Percentiles rank a stretch among this genome's conserved stretches.
Evolutionary conservation across 1,140 invertebrate genomes (phyloP).

Genomic region (Gonatopus flavifemur): DNA sequence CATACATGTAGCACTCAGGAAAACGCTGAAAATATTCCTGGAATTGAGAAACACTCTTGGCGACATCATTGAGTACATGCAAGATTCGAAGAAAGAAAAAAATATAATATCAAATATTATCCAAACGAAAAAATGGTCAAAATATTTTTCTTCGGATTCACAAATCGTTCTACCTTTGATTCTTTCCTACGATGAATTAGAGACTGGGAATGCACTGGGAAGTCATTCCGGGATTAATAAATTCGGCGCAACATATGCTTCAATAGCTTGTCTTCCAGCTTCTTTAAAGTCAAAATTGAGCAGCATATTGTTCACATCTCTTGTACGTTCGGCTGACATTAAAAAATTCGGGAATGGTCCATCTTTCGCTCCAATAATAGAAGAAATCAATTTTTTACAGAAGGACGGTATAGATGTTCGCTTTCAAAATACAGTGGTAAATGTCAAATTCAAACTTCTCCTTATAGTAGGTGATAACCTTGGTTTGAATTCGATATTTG

Average conservation of each 20-base stretch:
- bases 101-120: background rate
- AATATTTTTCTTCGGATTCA: background rate
- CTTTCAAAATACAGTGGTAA: background rate
- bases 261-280: background rate
- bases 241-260: background rate
- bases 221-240: background rate
- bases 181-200: background rate
- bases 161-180: background rate
- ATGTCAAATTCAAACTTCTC: background rate
- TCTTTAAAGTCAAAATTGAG: background rate
- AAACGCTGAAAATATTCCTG: background rate
- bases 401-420: background rate
- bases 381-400: background rate
- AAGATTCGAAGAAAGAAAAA: background rate
- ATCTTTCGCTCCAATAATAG: background rate
- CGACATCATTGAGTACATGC: background rate
- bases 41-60: background rate
- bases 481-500: background rate
- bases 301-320: background rate
- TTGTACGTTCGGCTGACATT: background rate
- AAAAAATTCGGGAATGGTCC: background rate
- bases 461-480: background rate
- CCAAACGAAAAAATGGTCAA: background rate
- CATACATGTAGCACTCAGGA: background rate
- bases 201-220: background rate